phyloP scores from a whole-genome alignment of 2,888 invertebrate species.

The Serrognathus titanus region DNA sequence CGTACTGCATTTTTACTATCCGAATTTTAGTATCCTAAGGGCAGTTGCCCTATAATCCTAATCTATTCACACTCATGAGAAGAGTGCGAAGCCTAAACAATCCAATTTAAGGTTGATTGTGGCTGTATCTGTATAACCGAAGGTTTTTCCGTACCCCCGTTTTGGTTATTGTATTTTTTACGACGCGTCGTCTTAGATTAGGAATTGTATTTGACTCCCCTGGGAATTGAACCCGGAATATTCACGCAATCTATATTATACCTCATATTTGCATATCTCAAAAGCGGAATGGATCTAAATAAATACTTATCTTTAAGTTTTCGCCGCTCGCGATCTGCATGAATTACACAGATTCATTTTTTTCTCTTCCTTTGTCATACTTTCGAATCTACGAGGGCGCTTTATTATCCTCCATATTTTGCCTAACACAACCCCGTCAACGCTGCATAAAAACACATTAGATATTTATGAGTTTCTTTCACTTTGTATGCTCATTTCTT shows the following conservation, averaged over 20 bases:
- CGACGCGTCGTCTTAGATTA: constrained; percentile 42
- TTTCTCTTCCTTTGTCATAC: constrained; percentile 8
- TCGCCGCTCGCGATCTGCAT: constrained; percentile 32
- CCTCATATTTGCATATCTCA: constrained; percentile 45
- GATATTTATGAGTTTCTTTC: constrained; percentile 1
- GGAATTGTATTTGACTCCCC: constrained; percentile 36
- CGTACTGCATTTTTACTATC: constrained; percentile 35
- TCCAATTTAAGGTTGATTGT: constrained; percentile 38
- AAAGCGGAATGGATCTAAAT: constrained; percentile 40
- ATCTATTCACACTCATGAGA: constrained; percentile 38
- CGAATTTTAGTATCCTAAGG: constrained; percentile 41
- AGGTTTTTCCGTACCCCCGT: constrained; percentile 17
- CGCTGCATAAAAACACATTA: constrained; percentile 1
- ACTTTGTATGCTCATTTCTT: not conserved
- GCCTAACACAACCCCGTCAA: not conserved
- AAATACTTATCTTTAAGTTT: constrained; percentile 42
- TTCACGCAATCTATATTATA: constrained; percentile 44
- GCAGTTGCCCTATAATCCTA: constrained; percentile 37
- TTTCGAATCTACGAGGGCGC: not conserved
- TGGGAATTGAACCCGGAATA: constrained; percentile 36
- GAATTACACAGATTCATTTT: constrained; percentile 20
- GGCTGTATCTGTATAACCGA: constrained; percentile 25
- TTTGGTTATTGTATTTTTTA: constrained; percentile 43
- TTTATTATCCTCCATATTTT: constrained; percentile 7
- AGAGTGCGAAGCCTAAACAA: constrained; percentile 34